Base-by-base conservation (phyloP, 1,140 invertebrate species). In the Medauroidea extradentata region DNA sequence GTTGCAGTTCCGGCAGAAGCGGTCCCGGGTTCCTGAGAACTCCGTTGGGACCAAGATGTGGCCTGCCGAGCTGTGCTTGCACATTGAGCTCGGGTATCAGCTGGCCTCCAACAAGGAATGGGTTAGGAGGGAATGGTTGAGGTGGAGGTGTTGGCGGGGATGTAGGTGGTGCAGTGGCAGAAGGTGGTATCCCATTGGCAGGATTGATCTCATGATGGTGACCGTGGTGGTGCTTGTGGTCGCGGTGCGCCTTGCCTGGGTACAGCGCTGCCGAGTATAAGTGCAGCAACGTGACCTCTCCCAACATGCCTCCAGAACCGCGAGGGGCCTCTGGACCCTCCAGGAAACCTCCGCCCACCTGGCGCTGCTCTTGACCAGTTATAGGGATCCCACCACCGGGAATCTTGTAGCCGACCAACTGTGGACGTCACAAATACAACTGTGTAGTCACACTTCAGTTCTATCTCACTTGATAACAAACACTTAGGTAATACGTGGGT, bases 201-300 rank as follows among this genome's bases (percentile, higher is more conserved):
- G 73, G 75, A 18, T 57, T 71, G 14, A 68, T 74, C 64, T 60
- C 84, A 64, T 85, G 89, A 61, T 88, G 85, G 66, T 90, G 87
- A 0, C 81, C 88, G 67, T 91, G 89, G 67, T 91, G 89, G 64
- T 91, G 89, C 67, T 91, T 91, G 72, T 91, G 89, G 67, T 90
- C 87, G 53, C 83, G 85, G 69, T 91, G 89, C 0, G 89, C 89
- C 73, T 91, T 91, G 0, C 89, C 89, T 1, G 88, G 88, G 1
- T 86, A 88, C 38, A 91, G 70, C 0, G 88, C 89, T 0, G 90
- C 86, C 34, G 80, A 82, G 70, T 91, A 91, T 1, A 92, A 70
- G 68, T 91, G 86, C 0, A 92, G 68, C 79, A 91, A 83, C 0
- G 89, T 91, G 42, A 91, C 69, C 75, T 92, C 88, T 11, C 89